Conservation (phyloP, 2,797 vertebrate species). For the Ctenopoma kingsleyae region DNA sequence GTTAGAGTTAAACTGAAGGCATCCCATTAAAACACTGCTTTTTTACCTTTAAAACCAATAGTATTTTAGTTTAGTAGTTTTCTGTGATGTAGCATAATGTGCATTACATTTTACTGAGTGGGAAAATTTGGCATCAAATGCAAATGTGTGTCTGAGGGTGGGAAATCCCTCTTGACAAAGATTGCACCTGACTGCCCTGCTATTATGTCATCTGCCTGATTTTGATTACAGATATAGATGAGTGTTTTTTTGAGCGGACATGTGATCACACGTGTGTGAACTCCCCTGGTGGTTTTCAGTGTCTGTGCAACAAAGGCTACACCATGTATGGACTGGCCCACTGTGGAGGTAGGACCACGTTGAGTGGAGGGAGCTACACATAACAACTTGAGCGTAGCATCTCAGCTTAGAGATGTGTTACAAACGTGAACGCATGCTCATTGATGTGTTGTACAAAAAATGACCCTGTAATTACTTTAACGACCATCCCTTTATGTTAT, state of each 20-base stretch:
- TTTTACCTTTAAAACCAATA: slow-evolving; percentile 17
- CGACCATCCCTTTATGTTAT: slow-evolving; percentile 46
- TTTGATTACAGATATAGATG: slow-evolving; percentile 94
- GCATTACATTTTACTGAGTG: slow-evolving; percentile 19
- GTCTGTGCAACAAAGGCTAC: slow-evolving; percentile 93
- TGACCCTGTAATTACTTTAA: slow-evolving; percentile 30
- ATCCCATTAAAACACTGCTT: neutral
- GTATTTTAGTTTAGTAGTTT: neutral
- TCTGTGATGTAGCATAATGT: slow-evolving; percentile 4
- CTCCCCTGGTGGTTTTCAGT: slow-evolving; percentile 92
- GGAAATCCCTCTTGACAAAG: slow-evolving; percentile 72
- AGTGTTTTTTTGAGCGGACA: slow-evolving; percentile 95
- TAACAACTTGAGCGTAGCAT: slow-evolving; percentile 40
- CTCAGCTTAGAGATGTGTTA: slow-evolving; percentile 24
- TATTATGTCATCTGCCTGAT: slow-evolving; percentile 72
- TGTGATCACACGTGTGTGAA: slow-evolving; percentile 98
- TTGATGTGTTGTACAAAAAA: slow-evolving; percentile 2
- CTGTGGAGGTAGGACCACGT: slow-evolving; percentile 91
- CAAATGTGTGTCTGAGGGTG: slow-evolving; percentile 43
- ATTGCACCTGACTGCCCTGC: slow-evolving; percentile 63
- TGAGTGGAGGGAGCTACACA: slow-evolving; percentile 32
- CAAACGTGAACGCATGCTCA: slow-evolving; percentile 5
- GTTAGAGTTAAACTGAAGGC: slow-evolving; percentile 1
- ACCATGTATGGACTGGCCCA: slow-evolving; percentile 94
- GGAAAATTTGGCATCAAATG: slow-evolving; percentile 40